phyloP scores from a whole-genome alignment of 23 tunicate genomes.

The Trididemnum clinides region DNA sequence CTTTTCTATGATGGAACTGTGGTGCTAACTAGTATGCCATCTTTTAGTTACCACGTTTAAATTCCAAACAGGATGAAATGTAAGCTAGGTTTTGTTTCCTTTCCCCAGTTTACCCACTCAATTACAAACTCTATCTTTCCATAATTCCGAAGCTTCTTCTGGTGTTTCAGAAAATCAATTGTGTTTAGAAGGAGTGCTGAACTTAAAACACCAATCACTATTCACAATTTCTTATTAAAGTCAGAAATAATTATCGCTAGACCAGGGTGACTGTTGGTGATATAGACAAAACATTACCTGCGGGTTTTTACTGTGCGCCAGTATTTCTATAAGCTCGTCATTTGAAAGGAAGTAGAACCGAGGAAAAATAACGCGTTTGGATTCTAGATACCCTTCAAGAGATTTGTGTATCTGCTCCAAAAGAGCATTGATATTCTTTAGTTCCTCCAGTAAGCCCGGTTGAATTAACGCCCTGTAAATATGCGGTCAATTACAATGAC shows the following conservation, averaged over 20 bases:
- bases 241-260: no score
- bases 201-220: no score
- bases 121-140: background rate
- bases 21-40: no score
- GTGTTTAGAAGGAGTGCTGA: background rate
- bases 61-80: no score
- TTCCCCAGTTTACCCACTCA: background rate
- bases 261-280: no score
- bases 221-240: no score
- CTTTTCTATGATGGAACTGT: no score
- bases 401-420: conserved; percentile 95
- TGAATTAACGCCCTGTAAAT: conserved; percentile 64
- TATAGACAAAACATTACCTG: no score
- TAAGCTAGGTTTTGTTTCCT: no score
- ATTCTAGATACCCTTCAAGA: conserved; percentile 90
- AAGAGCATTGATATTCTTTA: conserved; percentile 78
- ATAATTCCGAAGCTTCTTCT: background rate
- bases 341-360: conserved; percentile 96
- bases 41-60: no score
- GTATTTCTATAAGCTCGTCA: conserved; percentile 91
- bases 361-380: conserved; percentile 91
- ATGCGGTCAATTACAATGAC: no score
- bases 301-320: conserved; percentile 92
- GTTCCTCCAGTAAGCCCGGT: conserved; percentile 88
- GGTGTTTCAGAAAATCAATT: background rate